A percentile compares a stretch with the other conserved stretches of the same genome.
phyloP scores from a whole-genome alignment of 1,140 invertebrate species.

The Phymorhynchus buccinoides region DNA sequence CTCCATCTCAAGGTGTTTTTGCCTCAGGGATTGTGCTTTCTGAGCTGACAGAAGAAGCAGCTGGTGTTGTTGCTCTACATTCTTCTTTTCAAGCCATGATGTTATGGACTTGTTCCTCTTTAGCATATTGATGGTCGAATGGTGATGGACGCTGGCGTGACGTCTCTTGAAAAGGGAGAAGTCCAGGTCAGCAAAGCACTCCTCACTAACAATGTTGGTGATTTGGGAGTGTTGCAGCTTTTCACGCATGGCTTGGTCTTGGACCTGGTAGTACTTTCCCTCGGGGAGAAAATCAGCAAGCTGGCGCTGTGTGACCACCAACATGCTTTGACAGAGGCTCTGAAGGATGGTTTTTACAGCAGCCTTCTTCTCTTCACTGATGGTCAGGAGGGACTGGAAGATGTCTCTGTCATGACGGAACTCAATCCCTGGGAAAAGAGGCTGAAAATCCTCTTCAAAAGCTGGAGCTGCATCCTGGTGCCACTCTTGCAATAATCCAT shows the following conservation, averaged over 20 bases:
- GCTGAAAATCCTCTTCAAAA: not conserved
- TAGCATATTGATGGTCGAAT: not conserved
- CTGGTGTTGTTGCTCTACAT: not conserved
- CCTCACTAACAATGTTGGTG: slow-evolving; percentile 1
- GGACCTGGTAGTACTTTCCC: not conserved
- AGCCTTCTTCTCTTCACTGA: not conserved
- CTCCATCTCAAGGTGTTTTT: not conserved
- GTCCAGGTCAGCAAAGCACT: slow-evolving; percentile 15
- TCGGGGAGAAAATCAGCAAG: not conserved
- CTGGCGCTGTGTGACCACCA: too few relatives aligned
- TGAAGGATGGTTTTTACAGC: not conserved
- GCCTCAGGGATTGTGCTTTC: not conserved
- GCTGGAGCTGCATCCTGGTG: not conserved
- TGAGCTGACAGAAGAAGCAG: not conserved
- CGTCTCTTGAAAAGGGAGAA: not conserved
- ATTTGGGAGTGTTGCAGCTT: not conserved
- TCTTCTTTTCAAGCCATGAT: not conserved
- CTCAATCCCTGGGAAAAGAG: too few relatives aligned
- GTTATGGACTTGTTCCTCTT: not conserved
- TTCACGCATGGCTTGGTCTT: not conserved
- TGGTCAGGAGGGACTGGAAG: not conserved
- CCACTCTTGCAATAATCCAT: not conserved
- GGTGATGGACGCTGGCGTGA: not conserved
- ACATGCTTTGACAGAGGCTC: not conserved
- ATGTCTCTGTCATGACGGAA: not conserved